Conservation (phyloP, 2,888 invertebrate species). For the Mesorhabditis belari region DNA sequence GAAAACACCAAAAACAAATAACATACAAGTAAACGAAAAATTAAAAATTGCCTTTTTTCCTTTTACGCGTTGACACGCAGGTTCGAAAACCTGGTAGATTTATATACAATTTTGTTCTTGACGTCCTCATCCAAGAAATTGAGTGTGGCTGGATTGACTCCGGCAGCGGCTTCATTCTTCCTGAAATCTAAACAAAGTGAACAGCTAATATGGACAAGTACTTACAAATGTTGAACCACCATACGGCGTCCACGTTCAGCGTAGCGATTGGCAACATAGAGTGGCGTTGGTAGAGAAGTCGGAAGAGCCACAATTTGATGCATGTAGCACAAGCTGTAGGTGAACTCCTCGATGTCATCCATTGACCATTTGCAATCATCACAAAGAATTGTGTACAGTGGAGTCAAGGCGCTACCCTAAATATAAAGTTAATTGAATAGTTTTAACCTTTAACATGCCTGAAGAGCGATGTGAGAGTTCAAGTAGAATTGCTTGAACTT, state of each 20-base stretch:
- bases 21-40: too few species aligned
- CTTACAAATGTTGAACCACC: conserved; percentile 1
- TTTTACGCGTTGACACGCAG: too few species aligned
- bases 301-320: conserved; percentile 42
- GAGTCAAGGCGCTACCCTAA: conserved; percentile 45
- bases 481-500: conserved; percentile 41
- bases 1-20: too few species aligned
- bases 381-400: conserved; percentile 41
- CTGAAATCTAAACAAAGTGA: not conserved
- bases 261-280: conserved; percentile 41
- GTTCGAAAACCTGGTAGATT: too few species aligned
- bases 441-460: conserved; percentile 15
- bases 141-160: too few species aligned
- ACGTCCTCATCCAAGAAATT: too few species aligned
- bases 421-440: conserved; percentile 1
- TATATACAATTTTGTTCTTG: too few species aligned
- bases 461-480: conserved; percentile 44
- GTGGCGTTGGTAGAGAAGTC: conserved; percentile 39
- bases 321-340: conserved; percentile 32
- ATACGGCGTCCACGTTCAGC: conserved; percentile 31
- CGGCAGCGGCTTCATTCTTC: not conserved
- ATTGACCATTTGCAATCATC: conserved; percentile 31
- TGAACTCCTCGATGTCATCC: conserved; percentile 36
- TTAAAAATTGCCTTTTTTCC: too few species aligned
- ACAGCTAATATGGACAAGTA: not conserved